Evolutionary conservation across 2,797 vertebrate genomes (phyloP).

Genomic region (Pelodytes ibericus): DNA sequence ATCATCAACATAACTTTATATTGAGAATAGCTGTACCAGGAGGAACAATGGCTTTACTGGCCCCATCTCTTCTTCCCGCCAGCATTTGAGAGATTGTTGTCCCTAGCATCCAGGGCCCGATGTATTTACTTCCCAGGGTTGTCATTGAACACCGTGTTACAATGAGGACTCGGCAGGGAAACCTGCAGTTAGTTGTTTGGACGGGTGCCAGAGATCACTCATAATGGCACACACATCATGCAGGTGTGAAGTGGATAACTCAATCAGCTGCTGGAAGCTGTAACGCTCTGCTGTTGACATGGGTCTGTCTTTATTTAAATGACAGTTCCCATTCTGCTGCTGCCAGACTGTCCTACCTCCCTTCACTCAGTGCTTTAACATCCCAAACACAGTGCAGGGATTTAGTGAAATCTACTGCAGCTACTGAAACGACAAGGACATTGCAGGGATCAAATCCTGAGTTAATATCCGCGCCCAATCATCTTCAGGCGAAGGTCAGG

Average conservation of each 20-base stretch:
- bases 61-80: too few species aligned
- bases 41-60: too few species aligned
- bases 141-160: too few species aligned
- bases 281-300: conserved; percentile 39
- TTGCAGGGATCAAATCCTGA: background rate
- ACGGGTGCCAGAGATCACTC: conserved; percentile 25
- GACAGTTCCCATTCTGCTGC: conserved; percentile 9
- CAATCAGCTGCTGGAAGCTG: conserved; percentile 38
- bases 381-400: background rate
- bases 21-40: too few species aligned
- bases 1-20: too few species aligned
- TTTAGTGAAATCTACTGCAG: background rate
- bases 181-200: conserved; percentile 23
- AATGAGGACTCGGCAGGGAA: too few species aligned
- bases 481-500: conserved; percentile 13
- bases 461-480: background rate
- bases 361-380: background rate
- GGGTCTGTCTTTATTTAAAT: conserved; percentile 35
- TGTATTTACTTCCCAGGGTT: too few species aligned
- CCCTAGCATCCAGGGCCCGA: too few species aligned
- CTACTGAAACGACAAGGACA: background rate
- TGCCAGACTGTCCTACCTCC: background rate
- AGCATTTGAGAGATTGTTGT: too few species aligned
- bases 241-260: conserved; percentile 48
- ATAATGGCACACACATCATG: conserved; percentile 35